A percentile compares a stretch with the other conserved stretches of the same genome.
Evolutionary conservation across 2,797 vertebrate species (phyloP).

Genomic region (Myotis planiceps): DNA sequence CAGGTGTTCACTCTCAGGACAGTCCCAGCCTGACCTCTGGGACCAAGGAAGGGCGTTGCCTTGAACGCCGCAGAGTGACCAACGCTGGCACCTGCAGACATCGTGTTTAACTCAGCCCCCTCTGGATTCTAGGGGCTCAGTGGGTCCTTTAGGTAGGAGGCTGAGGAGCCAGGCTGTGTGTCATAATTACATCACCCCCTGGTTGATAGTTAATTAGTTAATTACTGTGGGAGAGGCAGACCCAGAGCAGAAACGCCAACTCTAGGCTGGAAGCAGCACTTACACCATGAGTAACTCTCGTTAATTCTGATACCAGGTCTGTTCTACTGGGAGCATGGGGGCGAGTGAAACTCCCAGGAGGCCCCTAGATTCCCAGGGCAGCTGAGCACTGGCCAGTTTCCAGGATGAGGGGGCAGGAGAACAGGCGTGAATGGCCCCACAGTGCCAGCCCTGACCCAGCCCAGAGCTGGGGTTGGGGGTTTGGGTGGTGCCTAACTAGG

Average conservation of each 20-base stretch:
- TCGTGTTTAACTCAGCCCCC: not conserved
- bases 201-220: constrained; percentile 67
- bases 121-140: not conserved
- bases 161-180: constrained; percentile 23
- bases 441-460: too few species aligned
- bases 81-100: not conserved
- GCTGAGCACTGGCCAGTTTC: not conserved
- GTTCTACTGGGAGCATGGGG: not conserved
- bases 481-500: not conserved
- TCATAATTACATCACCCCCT: constrained; percentile 60
- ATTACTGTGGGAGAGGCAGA: constrained; percentile 65
- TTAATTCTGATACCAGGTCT: constrained; percentile 49
- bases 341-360: not conserved
- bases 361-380: not conserved
- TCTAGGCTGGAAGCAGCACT: constrained; percentile 52
- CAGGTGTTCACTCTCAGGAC: not conserved
- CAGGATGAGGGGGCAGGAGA: not conserved
- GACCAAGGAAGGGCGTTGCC: not conserved
- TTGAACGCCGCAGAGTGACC: not conserved
- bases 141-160: not conserved
- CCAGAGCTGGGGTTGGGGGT: not conserved
- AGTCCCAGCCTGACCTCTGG: not conserved
- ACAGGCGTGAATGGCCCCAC: not conserved
- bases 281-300: constrained; percentile 65
- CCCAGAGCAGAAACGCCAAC: constrained; percentile 58